These are phyloP conservation scores for Chaunax sp. DNA, from an alignment of 2,797 vertebrate genomes.

Conservation along the genomic window DNA sequence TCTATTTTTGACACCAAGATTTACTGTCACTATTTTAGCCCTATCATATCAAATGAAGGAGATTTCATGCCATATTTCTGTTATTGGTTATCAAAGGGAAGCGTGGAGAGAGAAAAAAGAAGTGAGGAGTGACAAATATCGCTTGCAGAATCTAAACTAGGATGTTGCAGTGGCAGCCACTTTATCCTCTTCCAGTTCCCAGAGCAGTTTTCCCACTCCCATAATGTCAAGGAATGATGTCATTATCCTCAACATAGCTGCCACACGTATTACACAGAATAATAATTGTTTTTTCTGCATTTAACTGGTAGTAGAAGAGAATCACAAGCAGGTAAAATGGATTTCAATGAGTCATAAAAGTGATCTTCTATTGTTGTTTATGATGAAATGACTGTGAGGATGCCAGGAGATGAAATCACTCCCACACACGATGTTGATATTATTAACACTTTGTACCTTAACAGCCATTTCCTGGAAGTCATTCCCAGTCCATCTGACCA, in stretches of 20 bases:
- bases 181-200: background rate
- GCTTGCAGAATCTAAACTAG: background rate
- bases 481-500: conserved; percentile 85
- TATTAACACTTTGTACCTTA: conserved; percentile 78
- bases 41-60: too few relatives aligned
- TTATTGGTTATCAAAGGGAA: background rate
- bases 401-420: conserved; percentile 7
- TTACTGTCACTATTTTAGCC: too few relatives aligned
- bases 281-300: background rate
- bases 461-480: conserved; percentile 90
- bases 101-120: background rate
- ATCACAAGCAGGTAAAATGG: background rate
- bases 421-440: background rate
- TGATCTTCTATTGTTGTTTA: background rate
- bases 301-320: background rate
- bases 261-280: background rate
- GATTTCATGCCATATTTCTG: background rate
- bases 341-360: too few relatives aligned
- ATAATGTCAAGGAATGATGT: background rate
- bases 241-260: background rate
- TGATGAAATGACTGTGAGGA: conserved; percentile 11
- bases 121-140: background rate
- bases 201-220: background rate
- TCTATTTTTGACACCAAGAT: too few relatives aligned
- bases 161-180: too few relatives aligned